These are phyloP conservation scores for Ciconia boyciana DNA, from an alignment of 2,113 vertebrate genomes.

Conservation along the genomic window DNA sequence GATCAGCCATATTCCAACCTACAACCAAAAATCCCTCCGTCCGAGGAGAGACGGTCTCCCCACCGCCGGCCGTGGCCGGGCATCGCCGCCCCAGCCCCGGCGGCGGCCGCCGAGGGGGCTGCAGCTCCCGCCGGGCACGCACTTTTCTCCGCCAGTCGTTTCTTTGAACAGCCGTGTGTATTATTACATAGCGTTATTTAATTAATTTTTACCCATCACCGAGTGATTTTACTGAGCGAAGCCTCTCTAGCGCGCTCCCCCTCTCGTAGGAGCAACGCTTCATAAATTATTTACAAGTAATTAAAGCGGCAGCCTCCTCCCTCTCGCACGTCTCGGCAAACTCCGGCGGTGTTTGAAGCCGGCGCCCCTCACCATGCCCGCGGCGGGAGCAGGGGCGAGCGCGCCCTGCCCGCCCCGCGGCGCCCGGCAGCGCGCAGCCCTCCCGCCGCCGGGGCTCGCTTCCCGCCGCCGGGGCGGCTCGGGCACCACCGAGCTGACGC, in stretches of 20 bases:
- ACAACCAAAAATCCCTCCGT: slow-evolving; percentile 20
- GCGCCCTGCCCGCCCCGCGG: not conserved
- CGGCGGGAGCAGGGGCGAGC: not conserved
- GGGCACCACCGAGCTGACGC: not conserved
- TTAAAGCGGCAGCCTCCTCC: slow-evolving; percentile 61
- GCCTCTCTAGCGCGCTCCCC: slow-evolving; percentile 38
- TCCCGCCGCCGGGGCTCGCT: not conserved
- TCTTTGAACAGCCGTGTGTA: not conserved
- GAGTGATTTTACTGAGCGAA: not conserved
- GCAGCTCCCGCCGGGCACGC: not conserved
- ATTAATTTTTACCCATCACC: not conserved
- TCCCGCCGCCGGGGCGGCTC: not conserved
- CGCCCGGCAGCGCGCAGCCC: not conserved
- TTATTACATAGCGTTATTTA: not conserved
- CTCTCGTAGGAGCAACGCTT: slow-evolving; percentile 51
- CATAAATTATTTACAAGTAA: slow-evolving; percentile 74
- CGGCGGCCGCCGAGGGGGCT: not conserved
- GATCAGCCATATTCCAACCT: slow-evolving; percentile 75
- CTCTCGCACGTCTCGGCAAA: slow-evolving; percentile 31
- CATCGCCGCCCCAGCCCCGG: not conserved
- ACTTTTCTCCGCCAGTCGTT: not conserved
- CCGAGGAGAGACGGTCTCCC: not conserved
- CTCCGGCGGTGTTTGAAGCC: slow-evolving; percentile 6
- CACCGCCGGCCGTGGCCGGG: not conserved
- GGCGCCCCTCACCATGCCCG: not conserved